phyloP scores from a whole-genome alignment of 2,888 invertebrate species.

The Acanthosepion lycidas region DNA sequence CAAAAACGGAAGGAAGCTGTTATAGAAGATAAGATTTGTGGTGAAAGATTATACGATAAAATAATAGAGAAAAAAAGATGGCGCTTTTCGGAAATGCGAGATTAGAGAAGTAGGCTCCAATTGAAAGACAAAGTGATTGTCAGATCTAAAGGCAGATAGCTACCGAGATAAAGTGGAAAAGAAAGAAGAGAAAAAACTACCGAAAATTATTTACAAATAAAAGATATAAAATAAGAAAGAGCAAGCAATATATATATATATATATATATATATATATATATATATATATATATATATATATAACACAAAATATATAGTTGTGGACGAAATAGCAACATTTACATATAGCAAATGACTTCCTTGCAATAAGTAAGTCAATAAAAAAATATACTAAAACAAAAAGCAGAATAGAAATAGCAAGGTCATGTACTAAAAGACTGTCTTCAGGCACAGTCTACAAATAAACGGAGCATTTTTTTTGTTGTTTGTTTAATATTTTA shows the following conservation, averaged over 20 bases:
- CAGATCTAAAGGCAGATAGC: not conserved
- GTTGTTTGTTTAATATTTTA: not conserved
- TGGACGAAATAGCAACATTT: not conserved
- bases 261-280: too few relatives aligned
- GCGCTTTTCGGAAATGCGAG: not conserved
- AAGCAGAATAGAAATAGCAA: not conserved
- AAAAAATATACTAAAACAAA: not conserved
- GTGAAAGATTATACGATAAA: not conserved
- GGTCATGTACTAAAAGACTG: not conserved
- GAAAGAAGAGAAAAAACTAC: not conserved
- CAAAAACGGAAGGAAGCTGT: not conserved
- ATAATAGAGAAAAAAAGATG: not conserved
- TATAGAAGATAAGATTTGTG: not conserved
- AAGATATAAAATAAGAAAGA: not conserved
- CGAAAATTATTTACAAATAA: not conserved
- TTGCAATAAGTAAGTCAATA: not conserved
- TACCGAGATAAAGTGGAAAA: not conserved
- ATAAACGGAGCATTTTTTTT: not conserved
- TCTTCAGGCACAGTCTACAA: not conserved
- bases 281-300: too few relatives aligned
- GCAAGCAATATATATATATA: not conserved
- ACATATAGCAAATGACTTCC: not conserved
- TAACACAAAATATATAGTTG: not conserved
- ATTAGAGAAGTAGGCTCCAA: not conserved
- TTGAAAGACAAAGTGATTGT: not conserved